A percentile compares a stretch with the other conserved stretches of the same genome.
These are phyloP conservation scores for Calliphora vicina DNA, from an alignment of 1,140 invertebrate genomes.

Conservation along the genomic window DNA sequence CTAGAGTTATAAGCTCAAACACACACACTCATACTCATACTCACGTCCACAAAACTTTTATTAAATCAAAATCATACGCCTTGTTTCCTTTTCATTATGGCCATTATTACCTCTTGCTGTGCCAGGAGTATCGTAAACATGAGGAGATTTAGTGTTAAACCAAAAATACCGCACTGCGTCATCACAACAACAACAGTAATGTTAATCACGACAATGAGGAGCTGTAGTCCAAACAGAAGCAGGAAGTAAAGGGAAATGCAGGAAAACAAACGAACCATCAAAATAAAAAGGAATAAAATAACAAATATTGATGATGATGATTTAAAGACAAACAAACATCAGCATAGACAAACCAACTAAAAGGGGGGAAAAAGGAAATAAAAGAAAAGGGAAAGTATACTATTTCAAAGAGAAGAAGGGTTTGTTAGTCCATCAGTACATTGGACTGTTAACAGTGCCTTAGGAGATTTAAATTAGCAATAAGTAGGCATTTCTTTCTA, in stretches of 20 bases:
- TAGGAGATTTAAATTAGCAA: too few relatives aligned
- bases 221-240: neutral
- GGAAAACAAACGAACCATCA: neutral
- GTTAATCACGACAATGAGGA: neutral
- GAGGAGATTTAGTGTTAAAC: neutral
- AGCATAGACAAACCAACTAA: neutral
- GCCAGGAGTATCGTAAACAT: neutral
- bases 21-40: neutral
- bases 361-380: neutral
- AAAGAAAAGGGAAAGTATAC: neutral
- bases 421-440: neutral
- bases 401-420: too few relatives aligned
- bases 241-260: neutral
- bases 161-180: slow-evolving; percentile 26
- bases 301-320: slow-evolving; percentile 27
- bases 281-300: neutral
- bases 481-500: too few relatives aligned
- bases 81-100: neutral
- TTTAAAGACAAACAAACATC: slow-evolving; percentile 25
- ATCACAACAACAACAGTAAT: neutral
- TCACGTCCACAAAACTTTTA: neutral
- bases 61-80: slow-evolving; percentile 26
- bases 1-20: neutral
- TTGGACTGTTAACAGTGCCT: too few relatives aligned
- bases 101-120: neutral